Evolutionary conservation across 2,113 vertebrate species (phyloP).

Genomic region (Atlantisia rogersi): DNA sequence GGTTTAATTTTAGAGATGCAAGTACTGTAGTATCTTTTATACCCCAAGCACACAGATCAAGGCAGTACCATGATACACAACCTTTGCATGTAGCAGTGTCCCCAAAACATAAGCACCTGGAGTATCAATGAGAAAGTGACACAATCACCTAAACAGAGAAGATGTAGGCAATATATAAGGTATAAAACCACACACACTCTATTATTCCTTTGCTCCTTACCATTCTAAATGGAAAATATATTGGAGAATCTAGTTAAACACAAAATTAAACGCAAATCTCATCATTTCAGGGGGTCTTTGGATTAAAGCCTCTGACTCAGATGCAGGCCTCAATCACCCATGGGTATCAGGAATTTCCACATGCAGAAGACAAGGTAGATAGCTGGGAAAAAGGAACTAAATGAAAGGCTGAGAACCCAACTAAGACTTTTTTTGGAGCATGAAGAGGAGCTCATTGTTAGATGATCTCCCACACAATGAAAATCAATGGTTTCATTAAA

Average conservation of each 20-base stretch:
- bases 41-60: not conserved
- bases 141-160: not conserved
- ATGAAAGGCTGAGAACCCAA: not conserved
- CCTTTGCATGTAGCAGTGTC: not conserved
- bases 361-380: not conserved
- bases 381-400: no score
- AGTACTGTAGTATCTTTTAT: not conserved
- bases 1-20: not conserved
- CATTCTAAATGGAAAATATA: not conserved
- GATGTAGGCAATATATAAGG: not conserved
- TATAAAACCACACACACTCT: not conserved
- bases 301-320: not conserved
- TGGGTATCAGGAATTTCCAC: not conserved
- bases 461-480: not conserved
- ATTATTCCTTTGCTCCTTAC: not conserved
- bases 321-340: not conserved
- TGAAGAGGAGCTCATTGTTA: not conserved
- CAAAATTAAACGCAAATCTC: not conserved
- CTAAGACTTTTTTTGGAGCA: not conserved
- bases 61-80: not conserved
- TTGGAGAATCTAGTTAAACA: not conserved
- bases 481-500: slow-evolving; percentile 16
- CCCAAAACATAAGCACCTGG: not conserved
- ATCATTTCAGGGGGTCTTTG: not conserved
- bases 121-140: not conserved